Percentiles rank a stretch among this genome's conserved stretches.
phyloP scores from a whole-genome alignment of 2,888 invertebrate species.

The Aphodius granarius region DNA sequence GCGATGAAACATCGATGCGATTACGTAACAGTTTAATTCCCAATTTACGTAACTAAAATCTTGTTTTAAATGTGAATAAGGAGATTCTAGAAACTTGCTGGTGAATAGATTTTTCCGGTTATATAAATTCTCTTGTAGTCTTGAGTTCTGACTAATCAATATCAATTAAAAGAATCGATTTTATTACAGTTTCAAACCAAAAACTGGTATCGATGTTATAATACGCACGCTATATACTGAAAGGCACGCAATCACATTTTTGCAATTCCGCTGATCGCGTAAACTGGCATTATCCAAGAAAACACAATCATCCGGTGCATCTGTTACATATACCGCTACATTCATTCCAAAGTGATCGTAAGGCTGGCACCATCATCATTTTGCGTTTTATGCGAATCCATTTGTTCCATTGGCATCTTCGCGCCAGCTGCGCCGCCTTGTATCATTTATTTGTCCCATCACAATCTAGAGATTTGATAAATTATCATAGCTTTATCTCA shows the following conservation, averaged over 20 bases:
- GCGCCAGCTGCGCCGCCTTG: neutral
- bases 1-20: neutral
- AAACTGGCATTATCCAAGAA: neutral
- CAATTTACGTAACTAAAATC: neutral
- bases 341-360: neutral
- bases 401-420: neutral
- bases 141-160: too few species aligned
- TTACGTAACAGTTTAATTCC: neutral
- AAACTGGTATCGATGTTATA: neutral
- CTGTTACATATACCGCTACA: neutral
- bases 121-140: too few species aligned
- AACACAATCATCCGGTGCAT: neutral
- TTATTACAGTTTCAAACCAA: neutral
- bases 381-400: neutral
- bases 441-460: neutral
- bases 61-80: neutral
- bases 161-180: neutral
- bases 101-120: neutral
- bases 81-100: neutral
- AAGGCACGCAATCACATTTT: neutral
- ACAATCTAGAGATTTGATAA: neutral
- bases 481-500: neutral
- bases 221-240: neutral
- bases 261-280: neutral
- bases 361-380: neutral